These are phyloP conservation scores for Monoplex corrugatus DNA, from an alignment of 2,888 invertebrate species.

Conservation along the genomic window DNA sequence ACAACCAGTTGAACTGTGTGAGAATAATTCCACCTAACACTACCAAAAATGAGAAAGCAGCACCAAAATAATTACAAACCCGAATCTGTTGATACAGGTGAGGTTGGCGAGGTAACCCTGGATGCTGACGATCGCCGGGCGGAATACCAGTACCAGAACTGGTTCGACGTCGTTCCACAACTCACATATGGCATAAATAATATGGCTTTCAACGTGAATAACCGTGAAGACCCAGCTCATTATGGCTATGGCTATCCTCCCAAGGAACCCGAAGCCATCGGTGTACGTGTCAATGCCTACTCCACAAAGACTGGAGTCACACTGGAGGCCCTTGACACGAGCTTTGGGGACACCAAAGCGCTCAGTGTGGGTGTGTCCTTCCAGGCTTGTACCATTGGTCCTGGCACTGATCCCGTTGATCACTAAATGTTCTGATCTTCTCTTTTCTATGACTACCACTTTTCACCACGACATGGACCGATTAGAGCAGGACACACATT, in stretches of 20 bases:
- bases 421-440: neutral
- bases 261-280: neutral
- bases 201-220: neutral
- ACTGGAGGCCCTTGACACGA: neutral
- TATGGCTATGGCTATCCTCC: neutral
- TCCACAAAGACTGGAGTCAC: neutral
- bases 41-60: no score
- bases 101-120: neutral
- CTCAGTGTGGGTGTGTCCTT: neutral
- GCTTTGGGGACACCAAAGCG: neutral
- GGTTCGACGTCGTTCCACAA: neutral
- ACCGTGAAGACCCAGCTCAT: no score
- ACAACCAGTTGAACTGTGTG: no score
- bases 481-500: no score
- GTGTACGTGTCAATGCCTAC: neutral
- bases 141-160: neutral
- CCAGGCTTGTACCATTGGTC: conserved; percentile 2
- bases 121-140: neutral
- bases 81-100: neutral
- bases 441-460: neutral
- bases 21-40: no score
- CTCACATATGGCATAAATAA: neutral
- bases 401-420: neutral
- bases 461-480: neutral
- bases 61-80: neutral